Percentiles rank a stretch among this genome's conserved stretches.
Evolutionary conservation across 2,113 vertebrate genomes (phyloP).

Genomic region (Phylloscopus trochiloides): DNA sequence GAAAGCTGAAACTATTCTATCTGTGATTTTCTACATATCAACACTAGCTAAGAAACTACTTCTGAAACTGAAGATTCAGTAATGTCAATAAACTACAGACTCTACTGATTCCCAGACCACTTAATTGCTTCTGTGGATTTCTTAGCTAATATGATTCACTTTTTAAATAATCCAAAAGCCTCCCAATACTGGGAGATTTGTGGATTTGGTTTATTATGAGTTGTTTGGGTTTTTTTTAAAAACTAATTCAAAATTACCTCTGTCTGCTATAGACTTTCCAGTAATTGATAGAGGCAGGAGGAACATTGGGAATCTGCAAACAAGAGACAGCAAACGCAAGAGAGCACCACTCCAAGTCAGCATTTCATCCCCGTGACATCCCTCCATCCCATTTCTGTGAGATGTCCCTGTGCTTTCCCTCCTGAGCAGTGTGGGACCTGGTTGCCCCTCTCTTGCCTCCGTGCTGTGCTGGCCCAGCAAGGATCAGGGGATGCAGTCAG

Average conservation of each 20-base stretch:
- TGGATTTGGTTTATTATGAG: neutral
- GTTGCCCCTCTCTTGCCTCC: fast-evolving
- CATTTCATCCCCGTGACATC: neutral
- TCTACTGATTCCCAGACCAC: neutral
- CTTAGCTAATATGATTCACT: neutral
- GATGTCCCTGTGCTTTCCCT: neutral
- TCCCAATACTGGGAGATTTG: neutral
- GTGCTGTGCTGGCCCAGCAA: fast-evolving
- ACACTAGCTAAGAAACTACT: neutral
- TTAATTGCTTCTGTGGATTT: neutral
- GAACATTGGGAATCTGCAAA: neutral
- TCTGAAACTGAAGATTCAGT: neutral
- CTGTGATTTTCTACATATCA: neutral
- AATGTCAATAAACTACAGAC: neutral
- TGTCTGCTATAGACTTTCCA: neutral
- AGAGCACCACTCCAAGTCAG: neutral
- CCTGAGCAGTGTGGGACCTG: neutral
- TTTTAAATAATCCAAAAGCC: neutral
- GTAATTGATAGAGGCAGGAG: neutral
- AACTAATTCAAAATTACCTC: neutral
- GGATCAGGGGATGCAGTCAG: neutral
- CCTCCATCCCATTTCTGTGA: fast-evolving
- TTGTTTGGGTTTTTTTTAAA: neutral
- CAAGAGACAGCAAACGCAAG: neutral
- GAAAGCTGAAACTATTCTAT: neutral